Conservation (phyloP, 1,140 invertebrate species). For the Pachypeltis micranthus region DNA sequence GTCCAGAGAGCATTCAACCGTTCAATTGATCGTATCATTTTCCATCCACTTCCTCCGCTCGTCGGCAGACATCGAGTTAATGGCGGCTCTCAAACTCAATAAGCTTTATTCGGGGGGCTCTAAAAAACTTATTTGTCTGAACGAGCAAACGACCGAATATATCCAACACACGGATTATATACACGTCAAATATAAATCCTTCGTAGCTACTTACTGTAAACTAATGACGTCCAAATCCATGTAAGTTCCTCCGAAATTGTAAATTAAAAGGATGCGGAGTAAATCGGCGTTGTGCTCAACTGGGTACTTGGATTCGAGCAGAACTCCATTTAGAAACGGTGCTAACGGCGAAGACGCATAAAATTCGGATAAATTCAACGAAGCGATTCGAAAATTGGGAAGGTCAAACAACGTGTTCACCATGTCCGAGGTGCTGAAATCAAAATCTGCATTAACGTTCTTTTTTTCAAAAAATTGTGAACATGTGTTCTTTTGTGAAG, state of each 20-base stretch:
- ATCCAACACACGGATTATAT: too few species aligned
- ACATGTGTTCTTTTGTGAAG: too few species aligned
- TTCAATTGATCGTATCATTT: too few species aligned
- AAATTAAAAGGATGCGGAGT: slow-evolving; percentile 53
- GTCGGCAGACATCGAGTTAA: too few species aligned
- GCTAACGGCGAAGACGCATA: slow-evolving; percentile 45
- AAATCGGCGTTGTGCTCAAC: slow-evolving; percentile 51
- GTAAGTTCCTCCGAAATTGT: slow-evolving; percentile 64
- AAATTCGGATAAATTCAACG: slow-evolving; percentile 44
- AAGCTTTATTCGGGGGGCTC: too few species aligned
- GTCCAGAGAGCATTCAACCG: too few species aligned
- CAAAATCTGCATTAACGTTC: not conserved
- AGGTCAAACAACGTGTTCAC: slow-evolving; percentile 39
- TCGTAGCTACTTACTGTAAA: slow-evolving; percentile 40
- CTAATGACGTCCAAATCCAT: slow-evolving; percentile 63
- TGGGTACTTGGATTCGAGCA: slow-evolving; percentile 43
- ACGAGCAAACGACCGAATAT: too few species aligned
- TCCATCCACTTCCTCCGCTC: too few species aligned
- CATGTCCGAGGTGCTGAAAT: slow-evolving; percentile 8
- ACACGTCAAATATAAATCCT: not conserved
- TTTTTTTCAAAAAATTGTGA: too few species aligned
- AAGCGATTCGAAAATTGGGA: slow-evolving; percentile 44
- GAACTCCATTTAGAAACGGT: slow-evolving; percentile 40
- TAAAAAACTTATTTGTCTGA: too few species aligned
- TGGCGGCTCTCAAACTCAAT: too few species aligned